Conservation (phyloP, 2,797 vertebrate species). For the Clarias pachynema region DNA sequence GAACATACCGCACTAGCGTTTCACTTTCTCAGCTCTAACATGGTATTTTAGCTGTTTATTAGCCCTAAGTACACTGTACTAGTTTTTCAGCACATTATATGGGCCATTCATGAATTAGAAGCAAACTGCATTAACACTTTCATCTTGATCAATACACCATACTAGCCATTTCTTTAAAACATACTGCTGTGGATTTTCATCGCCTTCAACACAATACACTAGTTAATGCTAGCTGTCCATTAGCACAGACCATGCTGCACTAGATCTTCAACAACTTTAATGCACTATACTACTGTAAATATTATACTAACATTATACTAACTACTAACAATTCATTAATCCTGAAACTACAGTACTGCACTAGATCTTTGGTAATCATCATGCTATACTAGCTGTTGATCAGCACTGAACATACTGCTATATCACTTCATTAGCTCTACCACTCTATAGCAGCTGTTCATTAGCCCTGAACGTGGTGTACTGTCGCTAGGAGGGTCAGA, state of each 20-base stretch:
- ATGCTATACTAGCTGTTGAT: background rate
- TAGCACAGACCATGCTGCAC: background rate
- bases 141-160: background rate
- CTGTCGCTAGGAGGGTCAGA: background rate
- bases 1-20: background rate
- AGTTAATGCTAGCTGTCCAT: background rate
- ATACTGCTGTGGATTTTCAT: background rate
- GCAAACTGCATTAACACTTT: background rate
- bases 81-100: background rate
- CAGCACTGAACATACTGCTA: background rate
- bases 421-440: background rate
- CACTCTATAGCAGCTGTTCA: background rate
- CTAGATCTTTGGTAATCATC: background rate
- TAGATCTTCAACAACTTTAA: background rate
- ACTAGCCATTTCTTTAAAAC: background rate
- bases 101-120: no score
- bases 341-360: background rate
- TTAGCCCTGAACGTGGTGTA: background rate
- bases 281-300: background rate
- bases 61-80: conserved; percentile 25
- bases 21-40: background rate
- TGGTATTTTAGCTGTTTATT: background rate
- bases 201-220: background rate
- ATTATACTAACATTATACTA: no score
- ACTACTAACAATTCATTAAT: no score